Base-by-base conservation (phyloP, 2,888 invertebrate species). In the Melinaea marsaeus region DNA sequence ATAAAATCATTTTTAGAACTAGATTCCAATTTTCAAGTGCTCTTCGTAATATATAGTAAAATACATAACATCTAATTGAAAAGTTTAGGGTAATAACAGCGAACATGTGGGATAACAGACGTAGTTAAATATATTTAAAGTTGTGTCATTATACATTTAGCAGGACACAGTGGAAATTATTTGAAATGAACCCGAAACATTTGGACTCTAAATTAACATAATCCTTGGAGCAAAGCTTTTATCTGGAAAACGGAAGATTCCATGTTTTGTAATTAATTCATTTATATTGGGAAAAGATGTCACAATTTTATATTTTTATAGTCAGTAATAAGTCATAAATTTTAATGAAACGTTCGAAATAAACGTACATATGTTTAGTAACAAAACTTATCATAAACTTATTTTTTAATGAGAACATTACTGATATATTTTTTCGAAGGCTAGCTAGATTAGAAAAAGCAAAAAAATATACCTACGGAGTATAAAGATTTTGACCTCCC, bases 141-240 rank as follows among this genome's bases (percentile, higher is more conserved):
- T 83, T 82, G 79, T 79, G 74, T 72, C 78, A 76, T 80, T 80
- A 78, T 76, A 77, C 74, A 75, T 77, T 79, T 75, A 71, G 22
- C 22, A 22, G 22, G 77, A 79, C 76, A 75, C 72, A 70, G 73
- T 74, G 77, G 77, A 84, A 84, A 87, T 87, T 83, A 84, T 86
- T 86, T 83, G 79, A 79, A 85, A 86, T 78, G 84, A 78, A 78
- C 79, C 74, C 78, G 77, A 84, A 86, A 85, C 84, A 85, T 86
- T 85, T 81, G 78, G 78, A 70, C 79, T 77, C 71, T 71, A 75
- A 80, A 87, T 88, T 85, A 85, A 75, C 83, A 85, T 88, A 87
- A 88, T 85, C 87, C 83, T 74, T 67, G 71, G 72, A 75, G 74
- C 63, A 69, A 71, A 61, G 65, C 67, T 60, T 62, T 68, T 66